These are phyloP conservation scores for Sphaerolaimus hirsutus DNA, from an alignment of 2,888 invertebrate species.

Conservation along the genomic window DNA sequence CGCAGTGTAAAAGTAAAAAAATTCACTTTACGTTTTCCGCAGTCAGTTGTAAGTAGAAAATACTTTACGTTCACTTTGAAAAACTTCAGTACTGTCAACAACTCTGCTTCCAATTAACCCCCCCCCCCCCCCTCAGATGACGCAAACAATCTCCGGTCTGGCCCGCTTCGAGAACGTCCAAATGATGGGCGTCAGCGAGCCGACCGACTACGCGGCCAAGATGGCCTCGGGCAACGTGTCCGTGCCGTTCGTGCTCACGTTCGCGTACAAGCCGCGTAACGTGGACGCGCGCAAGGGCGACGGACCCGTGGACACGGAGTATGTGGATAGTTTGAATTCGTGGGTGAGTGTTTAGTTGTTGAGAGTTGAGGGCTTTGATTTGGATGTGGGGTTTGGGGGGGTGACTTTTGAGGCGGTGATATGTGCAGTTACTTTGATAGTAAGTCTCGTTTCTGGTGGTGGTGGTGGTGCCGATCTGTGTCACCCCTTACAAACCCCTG, in stretches of 20 bases:
- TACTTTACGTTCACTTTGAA: neutral
- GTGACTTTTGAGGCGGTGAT: no score
- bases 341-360: slow-evolving; percentile 14
- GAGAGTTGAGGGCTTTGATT: no score
- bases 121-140: slow-evolving; percentile 15
- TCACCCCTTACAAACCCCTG: no score
- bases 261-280: slow-evolving; percentile 10
- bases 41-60: no score
- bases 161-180: slow-evolving; percentile 11
- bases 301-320: slow-evolving; percentile 10
- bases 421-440: no score
- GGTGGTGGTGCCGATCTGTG: no score
- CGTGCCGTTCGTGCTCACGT: slow-evolving; percentile 15
- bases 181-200: slow-evolving; percentile 14
- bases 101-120: no score
- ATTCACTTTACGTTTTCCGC: no score
- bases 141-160: slow-evolving; percentile 14
- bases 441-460: no score
- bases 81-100: no score
- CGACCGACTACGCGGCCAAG: slow-evolving; percentile 12
- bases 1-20: no score
- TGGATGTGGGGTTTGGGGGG: neutral
- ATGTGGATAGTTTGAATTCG: slow-evolving; percentile 14
- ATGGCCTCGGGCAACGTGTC: slow-evolving; percentile 12
- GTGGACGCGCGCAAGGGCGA: neutral